A percentile compares a stretch with the other conserved stretches of the same genome.
Evolutionary conservation across 2,113 vertebrate species (phyloP).

Genomic region (Cebidichthys violaceus): DNA sequence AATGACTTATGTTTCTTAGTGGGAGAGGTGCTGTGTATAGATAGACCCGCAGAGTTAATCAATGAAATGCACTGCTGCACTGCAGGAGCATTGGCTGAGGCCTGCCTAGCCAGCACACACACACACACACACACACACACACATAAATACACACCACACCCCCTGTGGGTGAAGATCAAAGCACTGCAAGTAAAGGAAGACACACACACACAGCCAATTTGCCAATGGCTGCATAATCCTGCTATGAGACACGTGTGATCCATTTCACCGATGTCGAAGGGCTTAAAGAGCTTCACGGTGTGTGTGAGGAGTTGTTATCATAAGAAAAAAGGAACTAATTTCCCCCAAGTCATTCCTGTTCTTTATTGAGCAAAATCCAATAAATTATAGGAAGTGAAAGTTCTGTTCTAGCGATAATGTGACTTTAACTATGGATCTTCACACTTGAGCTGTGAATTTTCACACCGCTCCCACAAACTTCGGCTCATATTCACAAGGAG

Average conservation of each 20-base stretch:
- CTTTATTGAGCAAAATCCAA: slow-evolving; percentile 1
- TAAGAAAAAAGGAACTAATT: background rate
- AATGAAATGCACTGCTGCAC: slow-evolving; percentile 73
- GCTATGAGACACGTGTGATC: background rate
- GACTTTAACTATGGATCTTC: slow-evolving; percentile 44
- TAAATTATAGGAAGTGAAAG: slow-evolving; percentile 1
- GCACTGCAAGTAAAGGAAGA: slow-evolving; percentile 17
- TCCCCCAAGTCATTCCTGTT: background rate
- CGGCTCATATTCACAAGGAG: slow-evolving; percentile 1
- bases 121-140: slow-evolving; percentile 4
- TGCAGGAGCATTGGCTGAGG: slow-evolving; percentile 55
- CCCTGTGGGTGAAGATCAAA: slow-evolving; percentile 15
- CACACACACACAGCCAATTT: background rate
- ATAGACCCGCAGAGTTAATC: slow-evolving; percentile 69
- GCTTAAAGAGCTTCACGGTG: background rate
- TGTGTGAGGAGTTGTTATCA: background rate
- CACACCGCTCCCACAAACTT: slow-evolving; percentile 34
- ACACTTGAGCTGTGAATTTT: slow-evolving; percentile 55
- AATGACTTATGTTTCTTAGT: slow-evolving; percentile 60
- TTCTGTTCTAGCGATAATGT: slow-evolving; percentile 18
- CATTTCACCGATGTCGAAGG: background rate
- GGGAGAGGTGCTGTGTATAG: slow-evolving; percentile 53
- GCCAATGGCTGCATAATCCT: slow-evolving; percentile 10
- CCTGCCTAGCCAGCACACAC: background rate
- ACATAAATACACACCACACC: background rate